A percentile compares a stretch with the other conserved stretches of the same genome.
Evolutionary conservation across 2,888 invertebrate genomes (phyloP).

Genomic region (Abscondita cerata): DNA sequence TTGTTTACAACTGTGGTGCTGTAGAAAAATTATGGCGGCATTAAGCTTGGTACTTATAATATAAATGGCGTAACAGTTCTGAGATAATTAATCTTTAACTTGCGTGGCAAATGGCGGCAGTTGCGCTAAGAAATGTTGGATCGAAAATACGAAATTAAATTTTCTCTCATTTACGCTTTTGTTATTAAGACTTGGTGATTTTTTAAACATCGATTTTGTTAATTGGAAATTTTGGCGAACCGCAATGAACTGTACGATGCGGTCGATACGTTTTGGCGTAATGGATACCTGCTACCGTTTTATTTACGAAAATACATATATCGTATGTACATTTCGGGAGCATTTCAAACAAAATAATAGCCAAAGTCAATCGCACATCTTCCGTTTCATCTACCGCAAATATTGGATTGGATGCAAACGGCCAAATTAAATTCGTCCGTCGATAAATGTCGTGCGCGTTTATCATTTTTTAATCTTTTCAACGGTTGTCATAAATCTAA

Average conservation of each 20-base stretch:
- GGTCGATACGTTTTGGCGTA: slow-evolving; percentile 29
- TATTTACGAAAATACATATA: slow-evolving; percentile 20
- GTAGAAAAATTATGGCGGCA: not conserved
- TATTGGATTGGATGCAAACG: too few species aligned
- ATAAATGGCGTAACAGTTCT: not conserved
- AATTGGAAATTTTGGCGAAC: slow-evolving; percentile 17
- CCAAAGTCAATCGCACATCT: slow-evolving; percentile 16
- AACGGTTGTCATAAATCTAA: too few species aligned
- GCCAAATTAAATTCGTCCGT: too few species aligned
- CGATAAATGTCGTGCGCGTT: too few species aligned
- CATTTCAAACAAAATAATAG: slow-evolving; percentile 26
- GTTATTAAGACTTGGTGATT: slow-evolving; percentile 15
- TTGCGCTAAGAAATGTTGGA: not conserved
- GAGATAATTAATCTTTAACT: not conserved
- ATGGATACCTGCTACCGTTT: slow-evolving; percentile 24
- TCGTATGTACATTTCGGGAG: slow-evolving; percentile 26
- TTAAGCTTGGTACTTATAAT: not conserved
- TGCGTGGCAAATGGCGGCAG: not conserved
- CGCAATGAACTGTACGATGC: slow-evolving; percentile 26
- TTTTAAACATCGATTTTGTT: slow-evolving; percentile 10
- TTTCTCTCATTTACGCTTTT: too few species aligned
- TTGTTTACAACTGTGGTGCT: not conserved
- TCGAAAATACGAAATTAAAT: too few species aligned
- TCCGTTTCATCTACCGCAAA: slow-evolving; percentile 11
- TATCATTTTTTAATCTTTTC: too few species aligned